Base-by-base conservation (phyloP, 2,113 vertebrate species). In the Pluvialis apricaria region DNA sequence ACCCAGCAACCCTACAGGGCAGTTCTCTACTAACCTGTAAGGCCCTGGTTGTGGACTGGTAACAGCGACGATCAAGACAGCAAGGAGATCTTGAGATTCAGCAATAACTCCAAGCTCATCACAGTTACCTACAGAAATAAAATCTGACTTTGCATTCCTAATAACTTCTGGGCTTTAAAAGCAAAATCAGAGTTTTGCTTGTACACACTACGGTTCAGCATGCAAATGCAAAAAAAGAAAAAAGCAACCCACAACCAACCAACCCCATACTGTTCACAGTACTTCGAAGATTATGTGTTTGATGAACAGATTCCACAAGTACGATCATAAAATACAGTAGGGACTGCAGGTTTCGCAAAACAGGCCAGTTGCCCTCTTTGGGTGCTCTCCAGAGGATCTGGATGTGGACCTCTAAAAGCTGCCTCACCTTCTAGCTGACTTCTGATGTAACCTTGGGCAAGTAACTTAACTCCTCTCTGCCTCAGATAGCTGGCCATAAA, bases 21-120 rank as follows among this genome's bases (percentile, higher is more conserved):
- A 31, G 32, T 4, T 21, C 5, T n/a, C 31, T 72, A 5, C 34
- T 13, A 32, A 54, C 19, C 38, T 51, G 9, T 11, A 52, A 77
- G 40, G 31, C 7, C 18, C 11, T 32, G 13, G 2, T 2, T 81
- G 36, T 44, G 28, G n/a, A 7, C 14, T 49, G 24, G 18, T 52
- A 44, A 47, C n/a, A 45, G 8, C 0, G 0, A 52, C 45, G 28
- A 40, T 12, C 34, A 54, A 28, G 57, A 34, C 19, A 58, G 15
- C 13, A 70, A 93, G 54, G 26, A 69, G 16, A 49, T 25, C 28
- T 34, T 10, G 13, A 69, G 17, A 51, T 42, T 76, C 3, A 13
- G 21, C n/a, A 47, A 3, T 32, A 82, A 25, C 21, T 6, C 5
- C 61, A 68, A 71, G 47, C 5, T 83, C 32, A 83, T 36, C 1